A percentile compares a stretch with the other conserved stretches of the same genome.
Evolutionary conservation across 2,113 vertebrate species (phyloP).

Genomic region (Carlito syrichta): DNA sequence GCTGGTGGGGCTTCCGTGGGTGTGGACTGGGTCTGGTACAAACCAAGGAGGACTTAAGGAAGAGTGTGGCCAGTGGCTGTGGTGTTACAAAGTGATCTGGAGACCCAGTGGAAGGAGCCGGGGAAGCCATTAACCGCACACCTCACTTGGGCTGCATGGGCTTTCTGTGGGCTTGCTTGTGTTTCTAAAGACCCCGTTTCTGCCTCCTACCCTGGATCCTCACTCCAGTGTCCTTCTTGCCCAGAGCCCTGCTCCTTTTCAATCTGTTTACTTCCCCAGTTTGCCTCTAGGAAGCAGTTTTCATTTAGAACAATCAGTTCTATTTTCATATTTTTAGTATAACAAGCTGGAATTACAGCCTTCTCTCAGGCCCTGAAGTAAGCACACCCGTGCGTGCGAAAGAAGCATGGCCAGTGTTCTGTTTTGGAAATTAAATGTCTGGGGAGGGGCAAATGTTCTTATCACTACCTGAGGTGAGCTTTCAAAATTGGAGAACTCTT

Average conservation of each 20-base stretch:
- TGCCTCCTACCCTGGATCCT: neutral
- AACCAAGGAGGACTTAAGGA: neutral
- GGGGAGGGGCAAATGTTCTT: neutral
- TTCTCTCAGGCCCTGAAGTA: neutral
- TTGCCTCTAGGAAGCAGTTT: conserved; percentile 39
- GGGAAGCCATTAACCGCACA: accelerated
- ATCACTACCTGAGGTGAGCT: neutral
- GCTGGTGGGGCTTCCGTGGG: neutral
- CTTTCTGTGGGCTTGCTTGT: neutral
- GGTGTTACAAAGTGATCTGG: neutral
- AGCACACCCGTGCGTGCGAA: neutral
- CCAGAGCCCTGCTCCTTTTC: neutral
- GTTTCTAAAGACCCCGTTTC: neutral
- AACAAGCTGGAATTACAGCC: conserved; percentile 29
- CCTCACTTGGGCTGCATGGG: no score
- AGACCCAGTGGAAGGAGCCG: neutral
- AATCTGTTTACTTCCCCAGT: neutral
- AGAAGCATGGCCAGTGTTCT: neutral
- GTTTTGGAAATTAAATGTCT: neutral
- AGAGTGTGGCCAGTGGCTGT: neutral
- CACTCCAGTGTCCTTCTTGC: neutral
- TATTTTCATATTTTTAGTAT: conserved; percentile 37
- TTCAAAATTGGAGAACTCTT: neutral
- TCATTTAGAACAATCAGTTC: conserved; percentile 52
- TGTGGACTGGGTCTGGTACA: neutral